phyloP scores from a whole-genome alignment of 2,888 invertebrate genomes.

The Brachypterus glaber region DNA sequence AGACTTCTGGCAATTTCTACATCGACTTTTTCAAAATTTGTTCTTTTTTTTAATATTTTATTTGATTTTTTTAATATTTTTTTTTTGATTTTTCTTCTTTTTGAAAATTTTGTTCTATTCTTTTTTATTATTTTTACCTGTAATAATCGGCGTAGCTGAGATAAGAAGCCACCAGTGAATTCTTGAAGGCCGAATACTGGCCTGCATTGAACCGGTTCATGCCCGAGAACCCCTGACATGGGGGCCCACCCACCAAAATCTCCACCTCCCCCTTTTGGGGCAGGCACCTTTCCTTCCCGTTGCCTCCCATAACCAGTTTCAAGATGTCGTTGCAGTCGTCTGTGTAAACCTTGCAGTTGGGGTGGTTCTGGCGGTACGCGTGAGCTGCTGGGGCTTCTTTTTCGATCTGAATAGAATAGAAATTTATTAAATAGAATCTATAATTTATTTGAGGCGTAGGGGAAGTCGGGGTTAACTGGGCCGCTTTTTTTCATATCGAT shows the following conservation, averaged over 20 bases:
- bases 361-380: constrained; percentile 70
- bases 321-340: constrained; percentile 73
- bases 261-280: constrained; percentile 76
- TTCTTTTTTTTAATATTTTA: no score
- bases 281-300: constrained; percentile 35
- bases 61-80: no score
- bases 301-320: constrained; percentile 55
- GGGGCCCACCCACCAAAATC: constrained; percentile 75
- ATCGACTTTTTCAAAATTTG: no score
- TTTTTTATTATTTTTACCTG: constrained; percentile 38
- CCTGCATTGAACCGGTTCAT: constrained; percentile 82
- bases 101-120: no score
- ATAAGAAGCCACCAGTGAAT: constrained; percentile 72
- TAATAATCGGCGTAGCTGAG: constrained; percentile 80
- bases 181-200: constrained; percentile 78
- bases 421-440: not conserved
- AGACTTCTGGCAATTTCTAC: no score
- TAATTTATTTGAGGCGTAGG: no score
- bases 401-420: constrained; percentile 47
- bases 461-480: no score
- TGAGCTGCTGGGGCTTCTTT: constrained; percentile 67
- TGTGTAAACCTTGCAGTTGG: constrained; percentile 62
- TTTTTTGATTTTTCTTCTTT: no score
- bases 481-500: no score
- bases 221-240: constrained; percentile 83